A percentile compares a stretch with the other conserved stretches of the same genome.
These are phyloP conservation scores for Coelopa pilipes DNA, from an alignment of 2,888 invertebrate genomes.

Conservation along the genomic window DNA sequence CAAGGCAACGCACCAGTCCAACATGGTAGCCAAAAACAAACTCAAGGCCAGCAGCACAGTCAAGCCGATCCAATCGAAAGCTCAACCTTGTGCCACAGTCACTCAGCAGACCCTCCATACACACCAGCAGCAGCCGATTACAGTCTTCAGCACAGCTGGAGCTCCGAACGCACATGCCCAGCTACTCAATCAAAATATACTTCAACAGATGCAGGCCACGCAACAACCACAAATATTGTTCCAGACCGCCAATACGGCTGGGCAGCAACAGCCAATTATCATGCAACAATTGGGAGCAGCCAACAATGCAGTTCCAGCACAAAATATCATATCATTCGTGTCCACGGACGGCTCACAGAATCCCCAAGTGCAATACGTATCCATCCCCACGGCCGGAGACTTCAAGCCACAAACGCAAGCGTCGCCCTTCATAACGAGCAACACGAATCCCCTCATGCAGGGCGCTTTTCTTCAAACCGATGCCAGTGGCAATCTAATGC, in stretches of 20 bases:
- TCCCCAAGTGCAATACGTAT: slow-evolving; percentile 83
- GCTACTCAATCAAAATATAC: slow-evolving; percentile 45
- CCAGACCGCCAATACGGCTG: slow-evolving; percentile 49
- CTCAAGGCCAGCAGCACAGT: slow-evolving; percentile 52
- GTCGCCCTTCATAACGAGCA: slow-evolving; percentile 51
- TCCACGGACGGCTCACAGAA: slow-evolving; percentile 60
- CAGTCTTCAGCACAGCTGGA: slow-evolving; percentile 46
- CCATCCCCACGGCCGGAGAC: slow-evolving; percentile 71
- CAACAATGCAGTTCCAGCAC: slow-evolving; percentile 57
- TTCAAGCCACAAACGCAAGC: slow-evolving; percentile 68
- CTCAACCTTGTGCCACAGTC: slow-evolving; percentile 44
- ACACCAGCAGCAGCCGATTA: slow-evolving; percentile 47
- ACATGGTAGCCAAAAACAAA: slow-evolving; percentile 56
- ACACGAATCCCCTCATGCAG: slow-evolving; percentile 69
- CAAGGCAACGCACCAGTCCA: slow-evolving; percentile 16
- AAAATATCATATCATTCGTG: slow-evolving; percentile 69
- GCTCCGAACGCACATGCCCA: slow-evolving; percentile 37
- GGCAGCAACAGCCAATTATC: slow-evolving; percentile 50
- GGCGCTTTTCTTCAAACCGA: slow-evolving; percentile 73
- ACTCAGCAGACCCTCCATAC: slow-evolving; percentile 42
- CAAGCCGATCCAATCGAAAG: slow-evolving; percentile 59
- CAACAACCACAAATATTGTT: slow-evolving; percentile 53
- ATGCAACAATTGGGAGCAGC: slow-evolving; percentile 64
- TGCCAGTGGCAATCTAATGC: slow-evolving; percentile 71
- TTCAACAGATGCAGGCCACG: slow-evolving; percentile 45